Conservation (phyloP, 2,797 vertebrate genomes). For the Coluber constrictor region DNA sequence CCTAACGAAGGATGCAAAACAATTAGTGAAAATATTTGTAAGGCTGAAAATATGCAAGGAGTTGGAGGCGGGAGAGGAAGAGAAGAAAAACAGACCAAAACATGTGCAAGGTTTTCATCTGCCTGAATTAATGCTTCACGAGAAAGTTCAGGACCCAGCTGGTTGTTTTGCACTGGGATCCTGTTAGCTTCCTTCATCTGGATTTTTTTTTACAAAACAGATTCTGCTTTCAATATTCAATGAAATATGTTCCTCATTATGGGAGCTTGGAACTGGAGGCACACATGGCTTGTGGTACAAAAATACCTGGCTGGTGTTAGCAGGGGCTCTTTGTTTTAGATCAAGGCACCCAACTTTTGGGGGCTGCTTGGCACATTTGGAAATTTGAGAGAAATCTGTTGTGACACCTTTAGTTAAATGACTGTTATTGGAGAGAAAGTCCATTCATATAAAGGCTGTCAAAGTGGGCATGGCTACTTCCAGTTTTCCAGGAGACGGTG, state of each 20-base stretch:
- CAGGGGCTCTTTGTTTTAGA: background rate
- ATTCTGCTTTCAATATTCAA: background rate
- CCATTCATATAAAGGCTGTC: background rate
- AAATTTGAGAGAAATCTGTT: background rate
- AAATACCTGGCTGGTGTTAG: background rate
- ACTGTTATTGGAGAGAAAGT: background rate
- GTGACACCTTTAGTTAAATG: background rate
- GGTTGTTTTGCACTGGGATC: background rate
- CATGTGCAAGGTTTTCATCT: background rate
- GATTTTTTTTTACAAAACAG: background rate
- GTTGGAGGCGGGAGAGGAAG: no score
- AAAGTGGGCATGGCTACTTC: background rate
- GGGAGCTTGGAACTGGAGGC: background rate
- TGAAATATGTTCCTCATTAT: background rate
- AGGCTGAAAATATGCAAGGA: background rate
- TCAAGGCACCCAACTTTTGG: background rate
- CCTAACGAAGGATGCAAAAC: background rate
- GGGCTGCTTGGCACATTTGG: background rate
- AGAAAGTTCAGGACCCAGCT: background rate
- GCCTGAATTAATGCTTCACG: background rate
- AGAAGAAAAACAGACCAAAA: background rate
- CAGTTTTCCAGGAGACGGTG: background rate
- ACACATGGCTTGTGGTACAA: background rate
- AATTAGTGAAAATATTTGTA: constrained; percentile 4
- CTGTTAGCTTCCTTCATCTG: background rate